These are phyloP conservation scores for Symphodus melops DNA, from an alignment of 2,113 vertebrate genomes.

Conservation along the genomic window DNA sequence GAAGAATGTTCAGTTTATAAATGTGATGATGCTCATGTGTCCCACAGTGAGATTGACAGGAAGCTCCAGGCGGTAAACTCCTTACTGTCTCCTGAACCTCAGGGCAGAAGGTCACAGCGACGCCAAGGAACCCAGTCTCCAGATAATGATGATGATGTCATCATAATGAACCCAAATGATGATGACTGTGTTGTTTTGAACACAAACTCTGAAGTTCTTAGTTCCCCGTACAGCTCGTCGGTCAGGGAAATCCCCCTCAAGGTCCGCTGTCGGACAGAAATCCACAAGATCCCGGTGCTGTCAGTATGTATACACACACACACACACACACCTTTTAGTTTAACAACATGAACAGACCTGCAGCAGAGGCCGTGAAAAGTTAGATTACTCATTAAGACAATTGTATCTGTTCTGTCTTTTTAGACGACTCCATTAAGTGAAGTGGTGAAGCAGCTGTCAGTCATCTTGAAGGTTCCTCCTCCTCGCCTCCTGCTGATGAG, in stretches of 20 bases:
- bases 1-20: not conserved
- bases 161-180: slow-evolving; percentile 1
- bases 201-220: not conserved
- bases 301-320: slow-evolving; percentile 56
- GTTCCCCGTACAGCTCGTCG: not conserved
- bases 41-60: slow-evolving; percentile 75
- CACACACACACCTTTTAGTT: too few species aligned
- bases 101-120: not conserved
- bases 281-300: slow-evolving; percentile 78
- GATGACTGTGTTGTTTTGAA: slow-evolving; percentile 57
- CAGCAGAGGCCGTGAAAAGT: not conserved
- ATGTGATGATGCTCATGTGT: not conserved
- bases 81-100: slow-evolving; percentile 56
- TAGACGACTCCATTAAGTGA: slow-evolving; percentile 75
- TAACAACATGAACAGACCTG: not conserved
- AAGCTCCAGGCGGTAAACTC: slow-evolving; percentile 69
- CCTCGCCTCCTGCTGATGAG: slow-evolving; percentile 78
- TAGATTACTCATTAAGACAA: not conserved
- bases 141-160: slow-evolving; percentile 3
- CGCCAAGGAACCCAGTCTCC: not conserved
- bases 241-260: slow-evolving; percentile 78
- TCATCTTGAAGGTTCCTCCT: slow-evolving; percentile 72
- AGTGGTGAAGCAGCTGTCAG: slow-evolving; percentile 74
- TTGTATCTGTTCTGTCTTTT: slow-evolving; percentile 3
- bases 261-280: slow-evolving; percentile 76